A percentile compares a stretch with the other conserved stretches of the same genome.
Conservation (phyloP, 2,888 invertebrate genomes). For the Aphrophora alni region DNA sequence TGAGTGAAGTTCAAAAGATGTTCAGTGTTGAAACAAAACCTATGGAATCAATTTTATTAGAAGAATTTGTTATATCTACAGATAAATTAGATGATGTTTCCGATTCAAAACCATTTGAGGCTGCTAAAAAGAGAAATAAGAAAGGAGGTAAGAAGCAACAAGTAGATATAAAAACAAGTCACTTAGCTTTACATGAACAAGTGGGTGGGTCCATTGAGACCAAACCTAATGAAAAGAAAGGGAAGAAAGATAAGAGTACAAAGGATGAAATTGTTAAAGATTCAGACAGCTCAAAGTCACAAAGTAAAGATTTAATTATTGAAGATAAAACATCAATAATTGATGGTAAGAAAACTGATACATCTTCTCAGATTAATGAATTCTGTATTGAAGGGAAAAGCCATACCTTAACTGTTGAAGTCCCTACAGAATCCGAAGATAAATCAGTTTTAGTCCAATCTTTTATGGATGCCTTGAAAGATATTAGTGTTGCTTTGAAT, state of each 20-base stretch:
- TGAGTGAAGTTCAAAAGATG: background rate
- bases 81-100: background rate
- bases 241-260: background rate
- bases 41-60: conserved; percentile 1
- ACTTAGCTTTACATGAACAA: background rate
- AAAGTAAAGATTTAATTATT: background rate
- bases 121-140: background rate
- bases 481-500: background rate
- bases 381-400: background rate
- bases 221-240: background rate
- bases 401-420: background rate
- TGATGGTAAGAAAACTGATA: background rate
- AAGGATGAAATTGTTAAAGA: background rate
- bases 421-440: background rate
- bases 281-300: background rate
- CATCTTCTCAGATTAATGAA: background rate
- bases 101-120: background rate
- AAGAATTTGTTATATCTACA: background rate
- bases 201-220: background rate
- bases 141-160: background rate
- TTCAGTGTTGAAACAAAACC: background rate
- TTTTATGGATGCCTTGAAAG: background rate
- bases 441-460: background rate
- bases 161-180: background rate
- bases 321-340: background rate